phyloP scores from a whole-genome alignment of 2,113 vertebrate species.

The Salminus brasiliensis region DNA sequence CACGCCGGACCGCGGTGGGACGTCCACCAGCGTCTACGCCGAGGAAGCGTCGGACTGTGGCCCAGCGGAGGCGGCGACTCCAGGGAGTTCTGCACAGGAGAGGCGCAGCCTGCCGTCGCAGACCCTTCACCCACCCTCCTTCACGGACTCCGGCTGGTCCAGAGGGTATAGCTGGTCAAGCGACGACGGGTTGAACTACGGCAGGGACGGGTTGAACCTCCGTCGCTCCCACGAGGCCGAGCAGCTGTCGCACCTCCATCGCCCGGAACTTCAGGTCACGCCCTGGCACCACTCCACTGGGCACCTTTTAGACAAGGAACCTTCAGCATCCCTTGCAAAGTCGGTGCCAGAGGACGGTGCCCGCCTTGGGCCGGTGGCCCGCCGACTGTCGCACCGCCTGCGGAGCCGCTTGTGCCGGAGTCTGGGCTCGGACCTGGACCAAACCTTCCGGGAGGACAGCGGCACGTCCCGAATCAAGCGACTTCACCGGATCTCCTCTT shows the following conservation, averaged over 20 bases:
- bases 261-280: neutral
- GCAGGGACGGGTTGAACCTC: neutral
- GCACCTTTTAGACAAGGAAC: constrained; percentile 36
- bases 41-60: constrained; percentile 47
- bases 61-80: neutral
- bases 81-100: neutral
- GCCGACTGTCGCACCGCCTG: constrained; percentile 48
- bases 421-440: constrained; percentile 73
- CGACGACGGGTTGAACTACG: constrained; percentile 45
- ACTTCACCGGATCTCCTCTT: constrained; percentile 69
- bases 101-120: constrained; percentile 47
- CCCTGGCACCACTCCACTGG: constrained; percentile 63
- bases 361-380: neutral
- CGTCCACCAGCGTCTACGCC: constrained; percentile 70
- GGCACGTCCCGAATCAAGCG: constrained; percentile 62
- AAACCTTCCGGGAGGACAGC: constrained; percentile 58
- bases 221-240: constrained; percentile 4
- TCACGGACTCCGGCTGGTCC: constrained; percentile 29
- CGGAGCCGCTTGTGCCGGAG: constrained; percentile 73
- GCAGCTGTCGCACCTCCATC: neutral
- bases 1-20: constrained; percentile 52
- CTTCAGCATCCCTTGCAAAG: constrained; percentile 28
- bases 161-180: constrained; percentile 43
- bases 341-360: neutral
- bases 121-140: neutral